Evolutionary conservation across 2,113 vertebrate genomes (phyloP).

Genomic region (Jaculus jaculus): DNA sequence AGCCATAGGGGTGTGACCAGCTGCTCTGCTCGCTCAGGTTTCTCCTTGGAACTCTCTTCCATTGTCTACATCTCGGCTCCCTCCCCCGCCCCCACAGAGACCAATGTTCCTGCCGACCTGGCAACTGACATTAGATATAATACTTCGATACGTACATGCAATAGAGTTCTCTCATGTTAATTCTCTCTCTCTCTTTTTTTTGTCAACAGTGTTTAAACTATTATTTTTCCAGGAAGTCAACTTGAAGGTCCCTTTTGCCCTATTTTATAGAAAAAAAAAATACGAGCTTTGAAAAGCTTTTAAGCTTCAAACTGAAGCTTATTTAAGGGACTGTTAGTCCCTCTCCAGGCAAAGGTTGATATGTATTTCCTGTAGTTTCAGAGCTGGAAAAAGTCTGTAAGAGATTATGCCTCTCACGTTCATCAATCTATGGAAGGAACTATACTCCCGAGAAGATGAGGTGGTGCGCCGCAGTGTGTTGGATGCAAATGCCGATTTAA

Average conservation of each 20-base stretch:
- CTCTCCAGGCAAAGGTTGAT: neutral
- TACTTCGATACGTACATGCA: neutral
- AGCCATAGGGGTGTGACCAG: neutral
- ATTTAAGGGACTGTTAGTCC: conserved; percentile 25
- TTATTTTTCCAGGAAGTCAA: conserved; percentile 10
- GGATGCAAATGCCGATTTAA: neutral
- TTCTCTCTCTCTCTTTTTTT: conserved; percentile 21
- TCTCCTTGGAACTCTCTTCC: neutral
- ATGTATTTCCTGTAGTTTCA: neutral
- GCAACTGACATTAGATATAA: neutral
- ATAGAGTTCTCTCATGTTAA: neutral
- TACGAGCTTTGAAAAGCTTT: conserved; percentile 42
- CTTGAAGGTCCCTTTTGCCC: neutral
- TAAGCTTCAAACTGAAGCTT: conserved; percentile 10
- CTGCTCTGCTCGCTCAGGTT: neutral
- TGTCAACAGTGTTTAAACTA: neutral
- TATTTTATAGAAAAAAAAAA: neutral
- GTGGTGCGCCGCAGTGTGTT: neutral
- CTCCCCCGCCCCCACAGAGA: neutral
- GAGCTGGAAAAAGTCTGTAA: neutral
- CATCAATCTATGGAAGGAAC: neutral
- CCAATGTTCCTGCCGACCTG: neutral
- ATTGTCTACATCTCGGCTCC: neutral
- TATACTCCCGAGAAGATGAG: neutral
- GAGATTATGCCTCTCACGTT: neutral